phyloP scores from a whole-genome alignment of 2,888 invertebrate genomes.

The Lysandra coridon region DNA sequence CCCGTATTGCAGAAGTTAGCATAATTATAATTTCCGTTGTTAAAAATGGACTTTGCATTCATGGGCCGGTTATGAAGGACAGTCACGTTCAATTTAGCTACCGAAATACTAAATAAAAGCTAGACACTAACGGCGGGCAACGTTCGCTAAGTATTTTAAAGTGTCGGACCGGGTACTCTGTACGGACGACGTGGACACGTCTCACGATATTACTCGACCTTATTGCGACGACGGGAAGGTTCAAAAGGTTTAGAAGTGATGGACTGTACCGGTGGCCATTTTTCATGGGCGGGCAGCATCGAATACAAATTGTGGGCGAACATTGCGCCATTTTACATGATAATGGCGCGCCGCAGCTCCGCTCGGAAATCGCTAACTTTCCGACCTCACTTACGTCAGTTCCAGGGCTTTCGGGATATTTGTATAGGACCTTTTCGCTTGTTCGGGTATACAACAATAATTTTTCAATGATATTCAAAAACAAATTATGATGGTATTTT shows the following conservation, averaged over 20 bases:
- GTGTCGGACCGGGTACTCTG: conserved; percentile 20
- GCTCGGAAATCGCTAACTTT: conserved; percentile 6
- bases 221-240: neutral
- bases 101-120: conserved; percentile 22
- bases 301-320: conserved; percentile 33
- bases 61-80: conserved; percentile 12
- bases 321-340: conserved; percentile 19
- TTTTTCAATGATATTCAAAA: neutral
- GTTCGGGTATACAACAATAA: neutral
- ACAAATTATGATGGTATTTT: neutral
- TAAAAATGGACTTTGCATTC: neutral
- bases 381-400: neutral
- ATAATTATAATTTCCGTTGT: conserved; percentile 14
- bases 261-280: neutral
- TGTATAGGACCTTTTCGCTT: neutral
- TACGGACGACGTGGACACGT: neutral
- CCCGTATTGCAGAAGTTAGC: neutral
- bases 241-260: neutral
- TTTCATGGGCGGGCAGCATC: conserved; percentile 27
- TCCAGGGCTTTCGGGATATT: neutral
- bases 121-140: conserved; percentile 1
- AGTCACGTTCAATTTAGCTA: conserved; percentile 2
- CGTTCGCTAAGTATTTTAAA: conserved; percentile 19
- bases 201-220: neutral
- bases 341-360: conserved; percentile 10